These are phyloP conservation scores for Meriones unguiculatus DNA, from an alignment of 2,113 vertebrate species.

Conservation along the genomic window DNA sequence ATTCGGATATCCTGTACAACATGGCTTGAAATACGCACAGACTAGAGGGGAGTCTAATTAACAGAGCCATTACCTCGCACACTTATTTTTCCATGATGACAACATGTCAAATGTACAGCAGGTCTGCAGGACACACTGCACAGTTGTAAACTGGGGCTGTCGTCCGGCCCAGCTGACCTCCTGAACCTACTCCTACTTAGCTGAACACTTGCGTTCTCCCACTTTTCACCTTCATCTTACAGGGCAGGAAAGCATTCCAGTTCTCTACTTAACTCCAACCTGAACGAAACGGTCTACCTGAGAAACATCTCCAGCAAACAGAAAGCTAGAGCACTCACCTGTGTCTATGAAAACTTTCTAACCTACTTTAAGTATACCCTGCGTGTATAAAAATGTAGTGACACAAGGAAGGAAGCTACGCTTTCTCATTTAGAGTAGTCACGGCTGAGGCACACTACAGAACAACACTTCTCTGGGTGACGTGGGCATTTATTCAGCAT, in stretches of 20 bases:
- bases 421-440: background rate
- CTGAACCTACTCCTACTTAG: background rate
- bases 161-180: background rate
- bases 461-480: background rate
- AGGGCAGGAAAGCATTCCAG: background rate
- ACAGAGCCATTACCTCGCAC: background rate
- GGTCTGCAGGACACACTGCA: background rate
- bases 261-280: background rate
- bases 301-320: background rate
- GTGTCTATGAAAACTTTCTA: background rate
- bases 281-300: background rate
- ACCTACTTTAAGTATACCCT: background rate
- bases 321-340: background rate
- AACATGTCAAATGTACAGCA: background rate
- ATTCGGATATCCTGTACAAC: background rate
- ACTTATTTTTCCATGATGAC: background rate
- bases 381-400: background rate
- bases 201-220: background rate
- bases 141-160: background rate
- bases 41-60: background rate
- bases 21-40: background rate
- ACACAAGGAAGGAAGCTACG: background rate
- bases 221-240: background rate
- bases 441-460: background rate
- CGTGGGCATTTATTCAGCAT: constrained; percentile 53